phyloP scores from a whole-genome alignment of 2,888 invertebrate genomes.

The Patella caerulea region DNA sequence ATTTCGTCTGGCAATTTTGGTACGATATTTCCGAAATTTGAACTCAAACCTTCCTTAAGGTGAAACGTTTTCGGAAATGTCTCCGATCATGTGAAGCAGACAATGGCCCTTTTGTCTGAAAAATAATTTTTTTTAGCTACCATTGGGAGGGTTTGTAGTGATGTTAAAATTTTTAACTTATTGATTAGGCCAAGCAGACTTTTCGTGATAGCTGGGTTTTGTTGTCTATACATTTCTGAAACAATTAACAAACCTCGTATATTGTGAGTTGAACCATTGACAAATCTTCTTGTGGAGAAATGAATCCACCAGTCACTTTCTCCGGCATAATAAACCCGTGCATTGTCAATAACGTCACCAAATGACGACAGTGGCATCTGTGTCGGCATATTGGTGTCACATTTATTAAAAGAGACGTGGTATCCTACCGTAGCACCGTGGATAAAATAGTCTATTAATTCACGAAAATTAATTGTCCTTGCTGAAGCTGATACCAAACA shows the following conservation, averaged over 20 bases:
- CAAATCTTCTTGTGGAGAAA: background rate
- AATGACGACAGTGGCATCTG: background rate
- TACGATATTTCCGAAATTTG: no score
- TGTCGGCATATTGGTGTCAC: background rate
- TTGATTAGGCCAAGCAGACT: no score
- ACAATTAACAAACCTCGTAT: background rate
- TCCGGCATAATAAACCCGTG: background rate
- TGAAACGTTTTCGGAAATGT: no score
- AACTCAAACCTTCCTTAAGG: no score
- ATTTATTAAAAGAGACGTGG: background rate
- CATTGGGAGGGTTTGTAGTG: no score
- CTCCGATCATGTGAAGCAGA: no score
- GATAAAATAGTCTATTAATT: background rate
- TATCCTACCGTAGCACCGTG: background rate
- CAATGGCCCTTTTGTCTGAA: no score
- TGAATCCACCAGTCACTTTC: conserved; percentile 4
- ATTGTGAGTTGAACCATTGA: background rate
- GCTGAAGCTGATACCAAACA: background rate
- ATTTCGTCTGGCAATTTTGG: no score
- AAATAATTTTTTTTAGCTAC: no score
- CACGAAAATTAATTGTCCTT: background rate
- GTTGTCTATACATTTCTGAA: no score
- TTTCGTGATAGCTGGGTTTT: no score
- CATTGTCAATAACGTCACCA: conserved; percentile 9
- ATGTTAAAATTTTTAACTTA: no score